These are phyloP conservation scores for Tachina grossa DNA, from an alignment of 2,888 invertebrate genomes.

Conservation along the genomic window DNA sequence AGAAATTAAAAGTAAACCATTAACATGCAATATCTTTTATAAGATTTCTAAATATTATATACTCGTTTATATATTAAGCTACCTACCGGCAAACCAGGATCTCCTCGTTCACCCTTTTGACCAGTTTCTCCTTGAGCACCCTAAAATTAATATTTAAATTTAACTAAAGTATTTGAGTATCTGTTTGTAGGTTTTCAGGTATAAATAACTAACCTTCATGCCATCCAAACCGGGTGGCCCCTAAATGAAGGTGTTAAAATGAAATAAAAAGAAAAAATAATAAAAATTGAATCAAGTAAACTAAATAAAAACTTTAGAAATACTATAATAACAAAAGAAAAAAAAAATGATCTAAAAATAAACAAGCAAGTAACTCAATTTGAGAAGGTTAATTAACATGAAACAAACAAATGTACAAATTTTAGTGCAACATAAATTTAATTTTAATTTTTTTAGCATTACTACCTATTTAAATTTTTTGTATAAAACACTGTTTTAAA, in stretches of 20 bases:
- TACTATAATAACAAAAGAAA: conserved; percentile 6
- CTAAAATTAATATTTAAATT: conserved; percentile 82
- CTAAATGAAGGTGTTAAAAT: conserved; percentile 82
- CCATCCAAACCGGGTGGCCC: conserved; percentile 97
- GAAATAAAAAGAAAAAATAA: conserved; percentile 72
- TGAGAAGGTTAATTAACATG: background rate
- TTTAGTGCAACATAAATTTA: background rate
- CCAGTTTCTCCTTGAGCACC: conserved; percentile 97
- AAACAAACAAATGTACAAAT: background rate
- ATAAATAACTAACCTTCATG: conserved; percentile 89
- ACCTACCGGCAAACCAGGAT: conserved; percentile 96
- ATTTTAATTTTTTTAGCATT: background rate
- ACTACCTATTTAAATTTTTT: background rate
- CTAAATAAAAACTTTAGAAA: conserved; percentile 10
- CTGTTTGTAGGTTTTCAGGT: background rate
- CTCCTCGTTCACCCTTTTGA: conserved; percentile 95
- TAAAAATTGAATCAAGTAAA: conserved; percentile 18
- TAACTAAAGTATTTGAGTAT: conserved; percentile 17
- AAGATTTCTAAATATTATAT: background rate
- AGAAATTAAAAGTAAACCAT: conserved; percentile 39
- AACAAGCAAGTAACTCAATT: conserved; percentile 21
- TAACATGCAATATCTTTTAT: conserved; percentile 46
- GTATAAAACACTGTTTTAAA: conserved; percentile 31
- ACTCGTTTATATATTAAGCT: background rate
- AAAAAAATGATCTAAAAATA: conserved; percentile 2